phyloP scores from a whole-genome alignment of 2,113 vertebrate genomes.

The Silurus glanis region DNA sequence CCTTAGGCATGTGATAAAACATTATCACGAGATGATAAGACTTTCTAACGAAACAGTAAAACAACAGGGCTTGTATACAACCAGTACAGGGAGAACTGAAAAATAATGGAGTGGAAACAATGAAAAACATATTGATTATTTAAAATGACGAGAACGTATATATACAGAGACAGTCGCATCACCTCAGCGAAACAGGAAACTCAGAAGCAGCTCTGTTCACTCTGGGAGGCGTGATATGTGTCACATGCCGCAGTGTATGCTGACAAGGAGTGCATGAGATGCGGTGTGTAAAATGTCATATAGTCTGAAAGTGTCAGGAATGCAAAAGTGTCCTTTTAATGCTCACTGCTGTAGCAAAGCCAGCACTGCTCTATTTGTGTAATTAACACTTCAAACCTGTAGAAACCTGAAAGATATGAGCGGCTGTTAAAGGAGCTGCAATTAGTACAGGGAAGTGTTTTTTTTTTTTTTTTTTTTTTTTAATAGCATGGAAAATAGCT shows the following conservation, averaged over 20 bases:
- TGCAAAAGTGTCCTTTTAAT: not conserved
- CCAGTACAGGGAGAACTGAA: not conserved
- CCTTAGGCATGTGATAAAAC: not conserved
- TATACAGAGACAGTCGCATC: not conserved
- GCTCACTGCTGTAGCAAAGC: not conserved
- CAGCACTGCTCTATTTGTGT: not conserved
- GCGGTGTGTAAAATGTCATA: not conserved
- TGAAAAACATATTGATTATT: not conserved
- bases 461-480: not conserved
- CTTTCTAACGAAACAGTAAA: not conserved
- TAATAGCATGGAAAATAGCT: not conserved
- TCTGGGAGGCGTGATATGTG: not conserved
- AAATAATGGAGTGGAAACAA: not conserved
- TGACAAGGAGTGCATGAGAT: not conserved
- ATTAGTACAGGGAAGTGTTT: not conserved
- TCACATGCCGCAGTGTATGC: not conserved
- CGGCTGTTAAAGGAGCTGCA: not conserved
- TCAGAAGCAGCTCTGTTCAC: not conserved
- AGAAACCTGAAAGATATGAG: not conserved
- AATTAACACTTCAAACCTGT: slow-evolving; percentile 4
- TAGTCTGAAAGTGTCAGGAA: not conserved
- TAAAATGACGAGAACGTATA: not conserved
- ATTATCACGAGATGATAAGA: not conserved
- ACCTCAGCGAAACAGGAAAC: not conserved
- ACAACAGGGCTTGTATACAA: not conserved